Base-by-base conservation (phyloP, 1,140 invertebrate genomes). In the Drosophila lacertosa region DNA sequence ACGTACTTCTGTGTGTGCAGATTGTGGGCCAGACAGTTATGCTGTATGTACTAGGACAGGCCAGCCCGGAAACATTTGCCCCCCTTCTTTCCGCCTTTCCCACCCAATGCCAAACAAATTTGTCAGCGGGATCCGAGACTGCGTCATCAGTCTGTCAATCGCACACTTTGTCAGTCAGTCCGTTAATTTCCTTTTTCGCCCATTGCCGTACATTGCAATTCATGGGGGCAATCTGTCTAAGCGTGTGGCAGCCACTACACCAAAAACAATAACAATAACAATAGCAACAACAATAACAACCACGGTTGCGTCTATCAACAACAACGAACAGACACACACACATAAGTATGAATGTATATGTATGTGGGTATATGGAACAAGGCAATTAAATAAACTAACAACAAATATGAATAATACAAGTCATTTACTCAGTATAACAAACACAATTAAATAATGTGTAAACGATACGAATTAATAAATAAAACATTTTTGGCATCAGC, bases 181-280 rank as follows among this genome's bases (percentile, higher is more conserved):
- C 37, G 33, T 57, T 39, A 55, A 65, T 57, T 65, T 65, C 44
- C 42, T 48, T 65, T 65, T 57, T 55, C 29, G 32, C 20, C 62
- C 40, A 55, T 35, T 64, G 50, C 26, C 60, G 35, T 16, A 26
- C 60, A 48, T 10, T 64, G 24, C 20, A 20, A 24, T 48, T 16
- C 40, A 54, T 64, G 44, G 45, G 26, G 59, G 62, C 40, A 37
- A 64, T 32, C 18, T 63, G 59, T 63, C 37, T 4, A 33, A 11
- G 29, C 45, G 26, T 45, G 20, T 45, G 42, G 18, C 33, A 44
- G 2, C 10, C 40, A 44, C 18, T 7, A 9, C 26, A 7, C 26
- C 26, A 44, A 18, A 26, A 26, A 44, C 20, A 24, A 26, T 26
- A 26, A 6, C 44, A 40, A n/a, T 9, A 40, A 5, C 16, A 22